phyloP scores from a whole-genome alignment of 2,797 vertebrate species.

The Protosalanx chinensis region DNA sequence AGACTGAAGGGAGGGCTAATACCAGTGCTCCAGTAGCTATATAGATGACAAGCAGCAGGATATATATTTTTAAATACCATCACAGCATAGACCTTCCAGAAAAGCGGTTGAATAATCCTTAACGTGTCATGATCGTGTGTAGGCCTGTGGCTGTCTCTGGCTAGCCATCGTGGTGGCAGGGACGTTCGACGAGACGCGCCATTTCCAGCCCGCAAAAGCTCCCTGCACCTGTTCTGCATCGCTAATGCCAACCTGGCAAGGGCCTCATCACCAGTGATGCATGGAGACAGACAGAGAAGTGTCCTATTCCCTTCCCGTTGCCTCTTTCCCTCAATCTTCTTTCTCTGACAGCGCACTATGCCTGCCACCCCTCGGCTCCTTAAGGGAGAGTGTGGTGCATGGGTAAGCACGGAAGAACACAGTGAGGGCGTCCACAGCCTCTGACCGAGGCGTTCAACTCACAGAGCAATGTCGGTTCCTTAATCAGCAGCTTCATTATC shows the following conservation, averaged over 20 bases:
- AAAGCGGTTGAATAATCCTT: background rate
- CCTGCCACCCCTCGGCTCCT: constrained; percentile 38
- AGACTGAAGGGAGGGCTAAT: background rate
- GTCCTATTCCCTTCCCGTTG: constrained; percentile 25
- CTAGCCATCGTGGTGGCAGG: constrained; percentile 15
- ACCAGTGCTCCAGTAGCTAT: background rate
- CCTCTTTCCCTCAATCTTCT: background rate
- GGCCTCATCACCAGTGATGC: constrained; percentile 25
- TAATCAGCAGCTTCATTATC: too few relatives aligned
- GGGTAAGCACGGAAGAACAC: constrained; percentile 36
- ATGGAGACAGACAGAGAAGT: constrained; percentile 27
- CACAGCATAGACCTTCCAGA: background rate
- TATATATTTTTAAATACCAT: background rate
- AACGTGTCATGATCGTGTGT: background rate
- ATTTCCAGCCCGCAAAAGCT: constrained; percentile 20
- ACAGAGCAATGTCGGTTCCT: too few relatives aligned
- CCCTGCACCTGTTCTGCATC: constrained; percentile 26
- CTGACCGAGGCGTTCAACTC: background rate
- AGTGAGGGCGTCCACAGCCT: constrained; percentile 14
- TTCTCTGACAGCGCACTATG: constrained; percentile 30
- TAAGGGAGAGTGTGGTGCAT: constrained; percentile 18
- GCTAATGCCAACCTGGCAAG: constrained; percentile 24
- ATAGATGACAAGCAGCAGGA: background rate
- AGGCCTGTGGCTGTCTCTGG: background rate
- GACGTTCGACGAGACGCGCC: background rate